These are phyloP conservation scores for Siphonodentalium dalli DNA, from an alignment of 2,888 invertebrate genomes.

Conservation along the genomic window DNA sequence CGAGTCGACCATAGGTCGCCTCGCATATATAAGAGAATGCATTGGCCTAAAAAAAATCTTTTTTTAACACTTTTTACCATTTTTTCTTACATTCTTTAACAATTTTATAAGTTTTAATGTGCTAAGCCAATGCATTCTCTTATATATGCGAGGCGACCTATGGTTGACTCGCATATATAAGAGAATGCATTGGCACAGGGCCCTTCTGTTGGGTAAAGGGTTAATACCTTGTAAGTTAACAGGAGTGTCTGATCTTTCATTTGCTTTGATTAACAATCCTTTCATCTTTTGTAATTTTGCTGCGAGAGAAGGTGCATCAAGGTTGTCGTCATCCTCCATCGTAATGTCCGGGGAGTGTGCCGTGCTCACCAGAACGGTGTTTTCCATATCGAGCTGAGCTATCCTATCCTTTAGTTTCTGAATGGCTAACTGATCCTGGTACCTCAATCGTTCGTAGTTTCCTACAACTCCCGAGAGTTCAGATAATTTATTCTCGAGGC, in stretches of 20 bases:
- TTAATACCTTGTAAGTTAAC: conserved; percentile 72
- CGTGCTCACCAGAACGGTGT: conserved; percentile 59
- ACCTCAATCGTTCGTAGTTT: conserved; percentile 76
- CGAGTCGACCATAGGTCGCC: too few species aligned
- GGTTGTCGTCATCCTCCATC: conserved; percentile 34
- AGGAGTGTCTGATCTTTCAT: conserved; percentile 69
- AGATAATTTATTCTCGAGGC: conserved; percentile 78
- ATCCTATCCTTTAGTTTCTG: conserved; percentile 69
- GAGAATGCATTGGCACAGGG: too few species aligned
- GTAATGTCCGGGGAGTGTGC: conserved; percentile 35
- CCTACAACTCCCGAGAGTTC: conserved; percentile 83
- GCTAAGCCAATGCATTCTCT: too few species aligned
- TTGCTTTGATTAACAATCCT: conserved; percentile 71
- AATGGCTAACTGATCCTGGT: conserved; percentile 78
- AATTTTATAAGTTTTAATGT: too few species aligned
- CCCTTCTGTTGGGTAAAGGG: too few species aligned
- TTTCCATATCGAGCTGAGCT: conserved; percentile 63
- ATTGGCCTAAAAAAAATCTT: too few species aligned
- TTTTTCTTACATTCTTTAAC: too few species aligned
- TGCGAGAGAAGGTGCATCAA: conserved; percentile 66
- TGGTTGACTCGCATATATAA: too few species aligned
- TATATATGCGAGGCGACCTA: too few species aligned
- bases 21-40: too few species aligned
- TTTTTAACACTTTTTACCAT: too few species aligned
- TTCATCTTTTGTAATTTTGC: conserved; percentile 75